Conservation (phyloP, 2,888 invertebrate genomes). For the Serripes groenlandicus region DNA sequence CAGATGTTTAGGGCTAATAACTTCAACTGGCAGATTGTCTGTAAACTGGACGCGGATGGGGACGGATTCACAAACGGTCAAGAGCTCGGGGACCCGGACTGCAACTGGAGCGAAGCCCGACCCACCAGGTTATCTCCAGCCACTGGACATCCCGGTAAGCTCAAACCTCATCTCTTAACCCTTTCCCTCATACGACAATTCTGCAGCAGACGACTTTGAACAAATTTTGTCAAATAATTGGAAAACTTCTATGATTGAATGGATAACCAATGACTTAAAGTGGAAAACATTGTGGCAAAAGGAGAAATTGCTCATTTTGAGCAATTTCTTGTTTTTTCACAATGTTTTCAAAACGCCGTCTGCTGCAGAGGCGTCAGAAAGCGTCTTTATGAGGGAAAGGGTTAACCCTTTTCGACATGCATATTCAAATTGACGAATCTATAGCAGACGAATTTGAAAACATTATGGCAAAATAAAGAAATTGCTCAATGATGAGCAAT, state of each 20-base stretch:
- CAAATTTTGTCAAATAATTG: too few relatives aligned
- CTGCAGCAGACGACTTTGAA: too few relatives aligned
- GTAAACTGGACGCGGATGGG: neutral
- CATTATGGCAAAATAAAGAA: too few relatives aligned
- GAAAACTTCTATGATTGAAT: too few relatives aligned
- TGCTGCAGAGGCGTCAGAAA: neutral
- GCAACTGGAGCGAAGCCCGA: neutral
- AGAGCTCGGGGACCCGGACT: constrained; percentile 1
- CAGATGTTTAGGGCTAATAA: neutral
- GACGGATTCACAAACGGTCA: neutral
- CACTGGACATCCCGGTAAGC: constrained; percentile 3
- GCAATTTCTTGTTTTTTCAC: neutral
- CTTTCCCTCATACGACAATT: too few relatives aligned
- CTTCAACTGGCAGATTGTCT: neutral
- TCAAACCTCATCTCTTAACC: too few relatives aligned
- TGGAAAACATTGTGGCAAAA: neutral
- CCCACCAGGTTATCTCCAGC: neutral
- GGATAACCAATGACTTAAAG: too few relatives aligned
- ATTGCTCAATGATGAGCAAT: too few relatives aligned
- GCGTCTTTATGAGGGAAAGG: neutral
- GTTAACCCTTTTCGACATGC: too few relatives aligned
- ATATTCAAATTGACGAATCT: too few relatives aligned
- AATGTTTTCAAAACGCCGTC: neutral
- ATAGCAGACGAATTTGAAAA: too few relatives aligned
- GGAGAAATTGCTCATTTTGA: neutral